phyloP scores from a whole-genome alignment of 2,113 vertebrate species.

The Baryphthengus martii region DNA sequence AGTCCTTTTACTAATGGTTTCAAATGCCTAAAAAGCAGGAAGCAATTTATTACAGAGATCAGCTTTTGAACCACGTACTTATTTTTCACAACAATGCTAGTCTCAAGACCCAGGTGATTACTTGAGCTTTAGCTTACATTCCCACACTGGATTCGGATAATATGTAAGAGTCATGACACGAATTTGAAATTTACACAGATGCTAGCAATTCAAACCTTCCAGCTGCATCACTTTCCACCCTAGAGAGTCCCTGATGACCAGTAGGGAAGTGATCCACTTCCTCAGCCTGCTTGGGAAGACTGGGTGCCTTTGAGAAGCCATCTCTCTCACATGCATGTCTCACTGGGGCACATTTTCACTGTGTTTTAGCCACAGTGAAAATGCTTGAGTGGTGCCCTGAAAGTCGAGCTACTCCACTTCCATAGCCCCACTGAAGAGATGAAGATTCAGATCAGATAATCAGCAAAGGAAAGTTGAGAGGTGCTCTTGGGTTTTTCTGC shows the following conservation, averaged over 20 bases:
- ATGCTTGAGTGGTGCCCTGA: not conserved
- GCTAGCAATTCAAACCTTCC: not conserved
- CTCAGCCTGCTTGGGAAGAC: rapidly evolving
- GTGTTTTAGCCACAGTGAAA: not conserved
- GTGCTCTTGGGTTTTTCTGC: not conserved
- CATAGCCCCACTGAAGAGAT: not conserved
- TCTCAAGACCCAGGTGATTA: not conserved
- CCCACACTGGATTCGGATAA: not conserved
- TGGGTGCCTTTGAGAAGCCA: not conserved
- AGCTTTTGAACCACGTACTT: not conserved
- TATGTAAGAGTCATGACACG: not conserved
- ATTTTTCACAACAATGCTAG: not conserved
- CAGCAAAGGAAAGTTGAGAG: not conserved
- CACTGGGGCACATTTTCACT: too few relatives aligned
- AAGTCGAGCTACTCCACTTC: not conserved
- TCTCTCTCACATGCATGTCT: not conserved
- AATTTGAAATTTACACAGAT: conserved; percentile 11
- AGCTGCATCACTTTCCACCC: not conserved
- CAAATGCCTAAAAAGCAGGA: not conserved
- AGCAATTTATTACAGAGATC: not conserved
- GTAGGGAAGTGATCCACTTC: not conserved
- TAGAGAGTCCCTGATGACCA: not conserved
- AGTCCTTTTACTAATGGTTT: not conserved
- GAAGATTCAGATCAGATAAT: not conserved
- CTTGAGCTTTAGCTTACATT: not conserved